Percentiles rank a stretch among this genome's conserved stretches.
These are phyloP conservation scores for Leucophenga maculata DNA, from an alignment of 2,888 invertebrate genomes.

Conservation along the genomic window DNA sequence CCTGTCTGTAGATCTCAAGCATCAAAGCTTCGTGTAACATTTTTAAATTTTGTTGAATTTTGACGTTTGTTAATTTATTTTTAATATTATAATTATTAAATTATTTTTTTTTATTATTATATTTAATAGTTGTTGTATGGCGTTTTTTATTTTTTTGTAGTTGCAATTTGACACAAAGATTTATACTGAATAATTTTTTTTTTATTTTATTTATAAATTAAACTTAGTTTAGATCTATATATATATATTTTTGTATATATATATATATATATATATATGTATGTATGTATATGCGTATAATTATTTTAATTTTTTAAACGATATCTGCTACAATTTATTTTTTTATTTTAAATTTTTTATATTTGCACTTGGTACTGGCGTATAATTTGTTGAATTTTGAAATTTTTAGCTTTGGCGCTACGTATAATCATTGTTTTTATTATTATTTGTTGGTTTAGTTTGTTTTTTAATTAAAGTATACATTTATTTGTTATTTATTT, in stretches of 20 bases:
- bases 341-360: constrained; percentile 37
- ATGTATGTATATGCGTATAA: too few species aligned
- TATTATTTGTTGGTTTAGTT: constrained; percentile 41
- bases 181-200: constrained; percentile 9
- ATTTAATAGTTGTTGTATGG: not conserved
- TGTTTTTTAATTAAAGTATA: constrained; percentile 49
- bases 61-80: constrained; percentile 38
- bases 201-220: constrained; percentile 40
- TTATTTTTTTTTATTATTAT: constrained; percentile 28
- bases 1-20: constrained; percentile 72
- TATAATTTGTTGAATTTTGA: constrained; percentile 52
- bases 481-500: constrained; percentile 40
- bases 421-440: constrained; percentile 56
- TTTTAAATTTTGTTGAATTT: constrained; percentile 66
- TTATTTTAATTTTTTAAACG: constrained; percentile 30
- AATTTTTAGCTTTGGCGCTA: constrained; percentile 49
- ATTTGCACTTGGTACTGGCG: constrained; percentile 67
- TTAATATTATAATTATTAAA: constrained; percentile 26
- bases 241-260: too few species aligned
- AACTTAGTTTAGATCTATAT: constrained; percentile 22
- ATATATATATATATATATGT: too few species aligned
- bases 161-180: constrained; percentile 58
- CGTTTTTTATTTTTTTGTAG: constrained; percentile 27
- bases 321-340: constrained; percentile 35
- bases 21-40: constrained; percentile 71